A percentile compares a stretch with the other conserved stretches of the same genome.
Conservation (phyloP, 2,888 invertebrate genomes). For the Mallateleia sp. region DNA sequence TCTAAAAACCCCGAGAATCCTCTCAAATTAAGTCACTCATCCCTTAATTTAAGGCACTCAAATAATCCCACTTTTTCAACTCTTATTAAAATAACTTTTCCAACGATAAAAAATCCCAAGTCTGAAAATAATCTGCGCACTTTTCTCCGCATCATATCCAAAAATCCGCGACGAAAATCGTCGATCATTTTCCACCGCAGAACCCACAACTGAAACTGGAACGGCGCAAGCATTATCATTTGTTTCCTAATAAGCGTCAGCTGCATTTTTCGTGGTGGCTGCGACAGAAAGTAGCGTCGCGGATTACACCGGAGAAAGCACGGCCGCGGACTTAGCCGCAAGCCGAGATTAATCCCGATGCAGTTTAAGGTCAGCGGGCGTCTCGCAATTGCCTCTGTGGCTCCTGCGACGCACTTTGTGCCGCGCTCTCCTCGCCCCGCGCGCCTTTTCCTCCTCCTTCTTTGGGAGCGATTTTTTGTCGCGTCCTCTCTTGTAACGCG, state of each 20-base stretch:
- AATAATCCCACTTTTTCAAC: too few relatives aligned
- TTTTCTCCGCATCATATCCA: too few relatives aligned
- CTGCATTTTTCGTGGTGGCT: constrained; percentile 43
- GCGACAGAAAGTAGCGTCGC: constrained; percentile 20
- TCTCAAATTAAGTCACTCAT: too few relatives aligned
- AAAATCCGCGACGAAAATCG: too few relatives aligned
- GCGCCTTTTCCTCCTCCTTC: not conserved
- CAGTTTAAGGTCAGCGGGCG: constrained; percentile 65
- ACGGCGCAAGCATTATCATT: constrained; percentile 49
- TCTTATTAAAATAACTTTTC: too few relatives aligned
- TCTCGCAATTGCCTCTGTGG: constrained; percentile 48
- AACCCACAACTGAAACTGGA: too few relatives aligned
- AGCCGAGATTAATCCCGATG: constrained; percentile 66
- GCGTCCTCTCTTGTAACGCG: constrained; percentile 25
- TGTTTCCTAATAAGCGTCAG: constrained; percentile 54
- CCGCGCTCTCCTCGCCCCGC: not conserved
- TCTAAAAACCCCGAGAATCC: too few relatives aligned
- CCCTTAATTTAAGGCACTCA: too few relatives aligned
- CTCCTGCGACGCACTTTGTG: constrained; percentile 37
- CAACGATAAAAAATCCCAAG: too few relatives aligned
- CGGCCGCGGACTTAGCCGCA: constrained; percentile 57
- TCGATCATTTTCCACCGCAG: too few relatives aligned
- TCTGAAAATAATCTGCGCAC: too few relatives aligned
- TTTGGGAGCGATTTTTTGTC: constrained; percentile 14
- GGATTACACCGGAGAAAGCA: constrained; percentile 59